Base-by-base conservation (phyloP, 2,888 invertebrate genomes). In the Tromatobia lineatoria region DNA sequence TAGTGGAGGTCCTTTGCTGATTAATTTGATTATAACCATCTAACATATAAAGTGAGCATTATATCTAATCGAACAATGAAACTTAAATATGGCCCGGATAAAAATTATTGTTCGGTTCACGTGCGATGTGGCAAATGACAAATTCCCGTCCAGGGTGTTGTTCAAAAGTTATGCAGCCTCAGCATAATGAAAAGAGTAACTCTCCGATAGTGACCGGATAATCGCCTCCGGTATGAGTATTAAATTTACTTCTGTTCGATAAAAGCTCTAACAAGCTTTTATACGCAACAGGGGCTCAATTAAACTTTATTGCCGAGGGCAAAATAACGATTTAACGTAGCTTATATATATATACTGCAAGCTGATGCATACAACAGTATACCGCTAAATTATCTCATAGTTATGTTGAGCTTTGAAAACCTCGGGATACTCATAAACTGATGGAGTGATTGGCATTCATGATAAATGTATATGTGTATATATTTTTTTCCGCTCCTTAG, bases 191-290 rank as follows among this genome's bases (percentile, higher is more conserved):
- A 47, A 23, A 67, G 18, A 47, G 50, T 47, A 47, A 47, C 25
- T 67, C 66, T 18, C 66, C 4, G 42, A 25, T 25, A 47, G 64
- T 34, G 61, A 29, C 52, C 25, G 66, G 47, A 76, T 66, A 81
- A 71, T 66, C 76, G 66, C 34, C 64, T 66, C 23, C 38, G 76
- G 64, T 64, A 76, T 25, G 34, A 81, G 45, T 47, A 71, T 71
- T 57, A 64, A 66, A 71, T 76, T 81, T 81, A 47, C 64, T 76
- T 66, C 23, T 47, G 34, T 77, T 76, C 66, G 47, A 81, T 76
- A 76, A 81, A 81, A 77, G 76, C 38, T 76, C 47, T 45, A 76
- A 70, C 61, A 81, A 81, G 70, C 64, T 57, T 81, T 81, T 66
- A 76, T 66, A 61, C 70, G 54, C 76, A 57, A 66, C 47, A 18